phyloP scores from a whole-genome alignment of 1,140 invertebrate genomes.

The Gryon sp. region DNA sequence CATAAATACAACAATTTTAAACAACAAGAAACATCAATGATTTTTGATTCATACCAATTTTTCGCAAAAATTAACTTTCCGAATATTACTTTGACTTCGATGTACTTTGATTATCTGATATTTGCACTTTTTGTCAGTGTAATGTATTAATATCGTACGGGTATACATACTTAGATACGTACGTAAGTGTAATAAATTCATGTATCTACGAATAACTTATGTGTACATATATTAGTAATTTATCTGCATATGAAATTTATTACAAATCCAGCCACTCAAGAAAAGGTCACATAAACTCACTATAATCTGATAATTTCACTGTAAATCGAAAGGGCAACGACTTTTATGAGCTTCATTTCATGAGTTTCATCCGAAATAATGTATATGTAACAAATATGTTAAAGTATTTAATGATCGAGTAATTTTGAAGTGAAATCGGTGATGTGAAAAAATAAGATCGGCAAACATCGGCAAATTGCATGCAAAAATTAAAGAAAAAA shows the following conservation, averaged over 20 bases:
- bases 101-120: constrained; percentile 24
- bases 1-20: no score
- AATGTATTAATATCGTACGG: constrained; percentile 18
- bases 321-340: constrained; percentile 31
- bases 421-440: no score
- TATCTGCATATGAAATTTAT: constrained; percentile 50
- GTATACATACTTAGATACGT: constrained; percentile 4
- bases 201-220: constrained; percentile 32
- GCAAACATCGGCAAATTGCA: no score
- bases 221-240: constrained; percentile 39
- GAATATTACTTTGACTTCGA: background rate
- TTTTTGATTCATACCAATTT: no score
- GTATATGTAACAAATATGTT: background rate
- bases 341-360: constrained; percentile 26
- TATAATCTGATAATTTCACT: constrained; percentile 44
- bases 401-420: no score
- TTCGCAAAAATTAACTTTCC: no score
- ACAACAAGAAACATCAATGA: no score
- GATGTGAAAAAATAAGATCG: no score
- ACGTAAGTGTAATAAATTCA: constrained; percentile 18
- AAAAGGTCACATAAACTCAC: constrained; percentile 44
- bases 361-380: constrained; percentile 7
- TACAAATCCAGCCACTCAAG: constrained; percentile 25
- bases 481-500: no score
- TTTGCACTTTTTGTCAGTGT: constrained; percentile 2